These are phyloP conservation scores for Poeciliopsis gracilis DNA, from an alignment of 2,797 vertebrate species.

Conservation along the genomic window DNA sequence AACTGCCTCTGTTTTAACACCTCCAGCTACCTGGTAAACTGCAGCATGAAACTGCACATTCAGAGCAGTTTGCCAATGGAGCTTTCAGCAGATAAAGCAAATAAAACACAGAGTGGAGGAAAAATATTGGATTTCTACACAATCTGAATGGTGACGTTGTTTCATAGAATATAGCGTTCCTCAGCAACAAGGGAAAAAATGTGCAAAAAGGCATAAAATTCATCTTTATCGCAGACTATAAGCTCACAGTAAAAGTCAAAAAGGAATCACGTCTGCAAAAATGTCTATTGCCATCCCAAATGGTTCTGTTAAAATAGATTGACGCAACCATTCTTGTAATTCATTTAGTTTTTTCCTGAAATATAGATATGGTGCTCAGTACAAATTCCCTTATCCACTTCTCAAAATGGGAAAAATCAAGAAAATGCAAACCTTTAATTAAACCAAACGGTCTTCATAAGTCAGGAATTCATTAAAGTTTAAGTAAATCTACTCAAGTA, in stretches of 20 bases:
- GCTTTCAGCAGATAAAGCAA: not conserved
- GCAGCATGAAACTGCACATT: not conserved
- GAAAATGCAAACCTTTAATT: not conserved
- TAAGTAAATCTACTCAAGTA: too few species aligned
- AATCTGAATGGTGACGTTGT: not conserved
- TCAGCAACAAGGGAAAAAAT: not conserved
- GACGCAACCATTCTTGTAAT: not conserved
- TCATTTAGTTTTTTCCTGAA: not conserved
- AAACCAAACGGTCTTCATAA: not conserved
- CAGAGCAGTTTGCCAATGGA: not conserved
- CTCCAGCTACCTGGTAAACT: not conserved
- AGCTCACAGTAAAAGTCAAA: not conserved
- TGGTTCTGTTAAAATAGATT: not conserved
- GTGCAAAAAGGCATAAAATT: not conserved
- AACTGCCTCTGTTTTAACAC: not conserved
- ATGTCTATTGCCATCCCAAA: not conserved
- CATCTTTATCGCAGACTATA: not conserved
- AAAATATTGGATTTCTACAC: not conserved
- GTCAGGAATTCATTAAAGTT: not conserved
- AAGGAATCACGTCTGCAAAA: not conserved
- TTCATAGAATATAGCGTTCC: not conserved
- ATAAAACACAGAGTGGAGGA: not conserved
- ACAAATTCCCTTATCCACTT: not conserved
- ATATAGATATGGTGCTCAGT: not conserved
- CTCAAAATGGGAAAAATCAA: not conserved